Percentiles rank a stretch among this genome's conserved stretches.
Conservation (phyloP, 2,797 vertebrate genomes). For the Lacerta bilineata region DNA sequence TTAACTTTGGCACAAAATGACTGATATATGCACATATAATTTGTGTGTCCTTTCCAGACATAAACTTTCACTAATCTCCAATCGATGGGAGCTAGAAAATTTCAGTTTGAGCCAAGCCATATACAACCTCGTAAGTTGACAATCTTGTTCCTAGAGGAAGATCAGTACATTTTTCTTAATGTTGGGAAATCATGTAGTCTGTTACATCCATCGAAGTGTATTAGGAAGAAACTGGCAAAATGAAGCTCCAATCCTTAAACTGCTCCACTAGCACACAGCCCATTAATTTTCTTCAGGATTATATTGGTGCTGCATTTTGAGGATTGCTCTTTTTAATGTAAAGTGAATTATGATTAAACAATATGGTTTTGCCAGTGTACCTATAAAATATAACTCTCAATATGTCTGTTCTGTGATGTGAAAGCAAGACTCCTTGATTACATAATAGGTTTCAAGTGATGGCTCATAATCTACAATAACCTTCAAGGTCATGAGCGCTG, state of each 20-base stretch:
- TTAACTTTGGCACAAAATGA: background rate
- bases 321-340: slow-evolving; percentile 36
- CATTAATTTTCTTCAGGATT: slow-evolving; percentile 29
- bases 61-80: slow-evolving; percentile 16
- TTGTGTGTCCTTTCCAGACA: background rate
- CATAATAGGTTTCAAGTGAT: slow-evolving; percentile 74
- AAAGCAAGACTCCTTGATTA: slow-evolving; percentile 74
- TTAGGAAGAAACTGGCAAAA: slow-evolving; percentile 63
- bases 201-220: slow-evolving; percentile 66
- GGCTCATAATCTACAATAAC: slow-evolving; percentile 75
- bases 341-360: slow-evolving; percentile 69
- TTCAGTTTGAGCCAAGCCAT: slow-evolving; percentile 1
- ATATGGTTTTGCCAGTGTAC: slow-evolving; percentile 64
- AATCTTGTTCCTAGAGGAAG: slow-evolving; percentile 29
- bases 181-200: slow-evolving; percentile 53
- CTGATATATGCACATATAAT: background rate
- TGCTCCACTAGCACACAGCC: slow-evolving; percentile 9
- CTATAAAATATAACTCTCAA: slow-evolving; percentile 64
- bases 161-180: slow-evolving; percentile 71
- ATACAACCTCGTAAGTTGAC: slow-evolving; percentile 19
- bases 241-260: slow-evolving; percentile 38
- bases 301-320: slow-evolving; percentile 15
- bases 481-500: slow-evolving; percentile 76
- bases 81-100: slow-evolving; percentile 22
- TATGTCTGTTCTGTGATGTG: slow-evolving; percentile 68